Percentiles rank a stretch among this genome's conserved stretches.
Conservation (phyloP, 2,113 vertebrate species). For the Panurus biarmicus region DNA sequence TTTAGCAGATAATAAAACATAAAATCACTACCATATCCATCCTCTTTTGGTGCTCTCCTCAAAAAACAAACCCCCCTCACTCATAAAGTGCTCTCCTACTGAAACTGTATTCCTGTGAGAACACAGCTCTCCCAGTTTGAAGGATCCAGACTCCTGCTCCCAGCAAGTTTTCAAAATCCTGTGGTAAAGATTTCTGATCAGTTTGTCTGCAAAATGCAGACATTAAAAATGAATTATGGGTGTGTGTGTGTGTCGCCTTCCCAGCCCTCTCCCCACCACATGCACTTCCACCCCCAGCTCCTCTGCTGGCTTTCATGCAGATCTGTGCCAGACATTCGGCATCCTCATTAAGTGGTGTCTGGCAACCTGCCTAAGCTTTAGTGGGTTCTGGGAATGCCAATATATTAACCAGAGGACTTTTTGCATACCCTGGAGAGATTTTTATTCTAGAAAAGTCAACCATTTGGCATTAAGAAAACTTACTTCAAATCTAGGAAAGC, state of each 20-base stretch:
- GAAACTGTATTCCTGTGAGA: not conserved
- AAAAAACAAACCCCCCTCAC: not conserved
- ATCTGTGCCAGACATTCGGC: slow-evolving; percentile 69
- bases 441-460: slow-evolving; percentile 76
- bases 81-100: not conserved
- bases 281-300: slow-evolving; percentile 33
- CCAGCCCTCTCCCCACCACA: not conserved
- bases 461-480: slow-evolving; percentile 61
- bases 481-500: slow-evolving; percentile 61
- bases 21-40: not conserved
- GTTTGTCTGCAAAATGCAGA: slow-evolving; percentile 18
- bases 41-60: not conserved
- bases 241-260: slow-evolving; percentile 25
- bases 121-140: not conserved
- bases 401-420: slow-evolving; percentile 76
- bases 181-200: not conserved
- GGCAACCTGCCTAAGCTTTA: slow-evolving; percentile 71
- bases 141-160: not conserved
- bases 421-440: slow-evolving; percentile 63
- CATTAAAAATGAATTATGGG: slow-evolving; percentile 67
- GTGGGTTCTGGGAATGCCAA: slow-evolving; percentile 77
- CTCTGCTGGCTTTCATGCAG: slow-evolving; percentile 56
- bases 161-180: not conserved
- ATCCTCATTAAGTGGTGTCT: slow-evolving; percentile 76
- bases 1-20: slow-evolving; percentile 47